phyloP scores from a whole-genome alignment of 1,140 invertebrate genomes.

The Teleogryllus occipitalis region DNA sequence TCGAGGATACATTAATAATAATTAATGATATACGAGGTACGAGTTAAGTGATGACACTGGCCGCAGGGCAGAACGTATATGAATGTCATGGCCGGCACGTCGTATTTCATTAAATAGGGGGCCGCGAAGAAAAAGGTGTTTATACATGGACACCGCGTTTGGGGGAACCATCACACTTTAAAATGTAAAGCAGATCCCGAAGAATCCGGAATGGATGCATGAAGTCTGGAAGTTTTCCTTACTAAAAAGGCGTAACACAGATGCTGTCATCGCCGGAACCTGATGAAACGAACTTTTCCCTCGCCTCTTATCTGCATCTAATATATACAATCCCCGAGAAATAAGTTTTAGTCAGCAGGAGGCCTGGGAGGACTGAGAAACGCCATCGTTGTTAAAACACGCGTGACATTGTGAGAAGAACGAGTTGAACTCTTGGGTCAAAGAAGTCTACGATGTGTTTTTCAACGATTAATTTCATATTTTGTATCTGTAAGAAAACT shows the following conservation, averaged over 20 bases:
- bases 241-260: not conserved
- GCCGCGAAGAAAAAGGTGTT: not conserved
- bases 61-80: not conserved
- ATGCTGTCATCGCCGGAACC: no score
- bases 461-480: no score
- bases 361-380: no score
- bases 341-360: no score
- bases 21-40: not conserved
- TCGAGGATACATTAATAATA: conserved; percentile 5
- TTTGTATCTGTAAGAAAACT: no score
- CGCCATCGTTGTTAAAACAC: no score
- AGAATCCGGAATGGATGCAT: not conserved
- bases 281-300: no score
- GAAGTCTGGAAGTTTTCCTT: not conserved
- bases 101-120: not conserved
- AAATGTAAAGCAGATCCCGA: not conserved
- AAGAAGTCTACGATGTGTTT: no score
- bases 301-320: no score
- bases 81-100: not conserved
- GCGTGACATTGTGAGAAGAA: no score
- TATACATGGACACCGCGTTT: not conserved
- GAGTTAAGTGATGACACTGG: not conserved
- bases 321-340: no score
- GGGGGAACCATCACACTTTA: not conserved
- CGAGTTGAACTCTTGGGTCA: no score